Percentiles rank a stretch among this genome's conserved stretches.
Conservation (phyloP, 2,113 vertebrate species). For the Hirundichthys speculiger region DNA sequence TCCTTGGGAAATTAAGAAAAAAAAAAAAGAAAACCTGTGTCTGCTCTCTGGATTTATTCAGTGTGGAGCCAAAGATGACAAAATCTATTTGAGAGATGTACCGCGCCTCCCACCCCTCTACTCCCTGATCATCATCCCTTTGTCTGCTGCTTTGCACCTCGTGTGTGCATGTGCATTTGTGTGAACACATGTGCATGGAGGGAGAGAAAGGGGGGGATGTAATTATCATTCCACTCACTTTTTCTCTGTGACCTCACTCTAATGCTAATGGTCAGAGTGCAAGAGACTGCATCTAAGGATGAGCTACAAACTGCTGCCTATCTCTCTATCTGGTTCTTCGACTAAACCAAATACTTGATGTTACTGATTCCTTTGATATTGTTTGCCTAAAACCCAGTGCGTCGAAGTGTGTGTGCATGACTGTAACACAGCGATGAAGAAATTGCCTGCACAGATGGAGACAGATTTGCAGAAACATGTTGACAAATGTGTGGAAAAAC, state of each 20-base stretch:
- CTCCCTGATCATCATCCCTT: constrained; percentile 50
- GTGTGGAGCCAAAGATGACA: constrained; percentile 67
- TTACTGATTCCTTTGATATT: constrained; percentile 26
- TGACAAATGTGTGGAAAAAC: too few relatives aligned
- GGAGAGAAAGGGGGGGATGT: constrained; percentile 12
- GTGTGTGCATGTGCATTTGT: not conserved
- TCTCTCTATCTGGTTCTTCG: constrained; percentile 15
- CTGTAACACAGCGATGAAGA: not conserved
- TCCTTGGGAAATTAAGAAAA: constrained; percentile 7
- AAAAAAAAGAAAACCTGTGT: constrained; percentile 21
- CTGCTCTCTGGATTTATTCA: constrained; percentile 50
- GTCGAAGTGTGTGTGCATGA: not conserved
- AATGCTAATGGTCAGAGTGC: constrained; percentile 64
- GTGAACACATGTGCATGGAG: constrained; percentile 17
- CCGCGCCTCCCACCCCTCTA: constrained; percentile 43
- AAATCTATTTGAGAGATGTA: constrained; percentile 72
- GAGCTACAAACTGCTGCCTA: not conserved
- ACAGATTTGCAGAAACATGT: too few relatives aligned
- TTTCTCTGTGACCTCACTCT: constrained; percentile 60
- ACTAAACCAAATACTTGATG: not conserved
- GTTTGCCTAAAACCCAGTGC: constrained; percentile 4
- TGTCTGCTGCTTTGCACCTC: constrained; percentile 18
- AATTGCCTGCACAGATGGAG: too few relatives aligned
- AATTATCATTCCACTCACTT: constrained; percentile 71
- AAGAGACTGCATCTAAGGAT: constrained; percentile 25